These are phyloP conservation scores for Coecobrya sp. DNA, from an alignment of 2,888 invertebrate genomes.

Conservation along the genomic window DNA sequence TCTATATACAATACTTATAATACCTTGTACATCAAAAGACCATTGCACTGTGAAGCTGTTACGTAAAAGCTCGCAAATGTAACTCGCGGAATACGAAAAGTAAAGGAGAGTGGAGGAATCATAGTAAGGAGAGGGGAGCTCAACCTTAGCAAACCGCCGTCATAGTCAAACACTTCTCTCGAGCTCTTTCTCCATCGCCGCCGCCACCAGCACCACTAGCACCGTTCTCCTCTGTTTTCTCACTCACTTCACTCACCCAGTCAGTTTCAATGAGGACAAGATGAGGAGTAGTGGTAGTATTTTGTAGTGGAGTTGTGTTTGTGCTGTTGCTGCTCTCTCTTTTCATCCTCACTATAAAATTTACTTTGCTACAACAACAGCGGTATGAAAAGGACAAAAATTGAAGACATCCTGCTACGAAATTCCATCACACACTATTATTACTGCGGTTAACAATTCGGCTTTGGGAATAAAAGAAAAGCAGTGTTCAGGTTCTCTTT, in stretches of 20 bases:
- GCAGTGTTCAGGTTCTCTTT: no score
- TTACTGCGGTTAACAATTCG: no score
- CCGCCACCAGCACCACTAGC: conserved; percentile 3
- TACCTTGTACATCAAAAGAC: not conserved
- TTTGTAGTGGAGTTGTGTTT: conserved; percentile 18
- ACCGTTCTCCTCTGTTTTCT: conserved; percentile 1
- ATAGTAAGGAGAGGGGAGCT: not conserved
- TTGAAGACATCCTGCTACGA: not conserved
- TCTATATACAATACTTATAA: no score
- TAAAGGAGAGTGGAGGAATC: conserved; percentile 17
- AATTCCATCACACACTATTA: not conserved
- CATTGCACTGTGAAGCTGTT: not conserved
- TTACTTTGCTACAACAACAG: not conserved
- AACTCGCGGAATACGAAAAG: not conserved
- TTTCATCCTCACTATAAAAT: no score
- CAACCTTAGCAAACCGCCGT: conserved; percentile 4
- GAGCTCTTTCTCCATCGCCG: conserved; percentile 3
- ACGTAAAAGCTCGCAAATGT: not conserved
- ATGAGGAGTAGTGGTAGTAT: conserved; percentile 50
- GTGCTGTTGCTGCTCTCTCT: not conserved
- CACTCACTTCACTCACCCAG: conserved; percentile 53
- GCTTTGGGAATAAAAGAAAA: no score
- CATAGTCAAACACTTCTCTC: not conserved
- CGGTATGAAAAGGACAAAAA: not conserved
- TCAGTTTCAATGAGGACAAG: conserved; percentile 53